Evolutionary conservation across 2,113 vertebrate genomes (phyloP), one percentile per base, ranked within the genome.

Genomic region (Elanoides forficatus): DNA sequence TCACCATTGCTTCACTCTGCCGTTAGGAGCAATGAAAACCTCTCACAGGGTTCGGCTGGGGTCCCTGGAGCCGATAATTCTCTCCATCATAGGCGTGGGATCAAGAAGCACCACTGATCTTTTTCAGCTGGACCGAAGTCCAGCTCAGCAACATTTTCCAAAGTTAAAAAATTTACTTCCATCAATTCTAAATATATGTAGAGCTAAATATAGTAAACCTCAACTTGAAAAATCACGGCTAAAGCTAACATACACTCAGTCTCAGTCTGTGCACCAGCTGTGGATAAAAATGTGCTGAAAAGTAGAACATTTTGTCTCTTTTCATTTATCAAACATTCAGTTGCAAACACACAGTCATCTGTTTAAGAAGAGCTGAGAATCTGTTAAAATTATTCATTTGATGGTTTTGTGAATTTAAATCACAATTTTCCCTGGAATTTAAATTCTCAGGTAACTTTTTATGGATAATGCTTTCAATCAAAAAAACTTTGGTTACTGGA

Each of bases 241-340:
- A 97, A 98, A 98, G 97, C 98, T 98, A 98, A 97, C 98, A 98
- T 97, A 98, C 97, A 98, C 97, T 98, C 93, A 80, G 96, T 65
- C 97, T 97, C 97, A 98, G 98, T 98, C 98, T 98, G 98, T 93
- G 96, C 98, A 98, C 98, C 98, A 98, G 98, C 98, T 98, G 98
- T 98, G 98, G 97, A 96, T 96, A 98, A 97, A 98, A 98, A 98
- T 98, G 98, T 98, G 98, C 98, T 98, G 98, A 98, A 98, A 98
- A 98, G 98, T 97, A 98, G 98, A 98, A 98, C 98, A 98, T 98
- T 98, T 98, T 98, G 98, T 98, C 98, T 98, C 96, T 97, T 95
- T 98, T 98, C 97, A 97, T 96, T 97, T 98, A 98, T 98, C 97
- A 98, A 98, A 98, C 97, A 98, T 95, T 98, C 95, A 96, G 96